These are phyloP conservation scores for Iselma pallidipennis DNA, from an alignment of 2,888 invertebrate species.

Conservation along the genomic window DNA sequence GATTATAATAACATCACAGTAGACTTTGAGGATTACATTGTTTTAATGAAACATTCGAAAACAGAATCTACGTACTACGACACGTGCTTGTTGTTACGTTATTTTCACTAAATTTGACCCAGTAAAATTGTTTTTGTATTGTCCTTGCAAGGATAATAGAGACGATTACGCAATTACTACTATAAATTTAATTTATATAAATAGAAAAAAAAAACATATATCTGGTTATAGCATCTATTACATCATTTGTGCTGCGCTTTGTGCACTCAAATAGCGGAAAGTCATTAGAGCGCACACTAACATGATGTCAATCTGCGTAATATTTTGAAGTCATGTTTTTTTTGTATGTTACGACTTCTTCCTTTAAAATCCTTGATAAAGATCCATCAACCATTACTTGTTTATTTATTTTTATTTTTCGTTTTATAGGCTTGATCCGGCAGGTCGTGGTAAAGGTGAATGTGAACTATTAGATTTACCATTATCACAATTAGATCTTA, in stretches of 20 bases:
- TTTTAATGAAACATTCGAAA: no score
- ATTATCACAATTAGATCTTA: slow-evolving; percentile 68
- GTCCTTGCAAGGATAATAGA: slow-evolving; percentile 16
- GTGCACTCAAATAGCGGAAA: slow-evolving; percentile 23
- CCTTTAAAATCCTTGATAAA: no score
- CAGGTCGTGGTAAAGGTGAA: slow-evolving; percentile 72
- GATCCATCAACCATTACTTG: no score
- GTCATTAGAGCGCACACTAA: slow-evolving; percentile 12
- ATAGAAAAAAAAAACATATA: slow-evolving; percentile 3
- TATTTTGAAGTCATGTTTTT: slow-evolving; percentile 4
- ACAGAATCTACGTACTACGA: no score
- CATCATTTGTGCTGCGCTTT: slow-evolving; percentile 18
- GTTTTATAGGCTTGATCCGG: slow-evolving; percentile 64
- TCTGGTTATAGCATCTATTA: slow-evolving; percentile 21
- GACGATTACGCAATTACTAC: background rate
- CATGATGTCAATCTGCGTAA: slow-evolving; percentile 16
- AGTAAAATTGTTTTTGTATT: no score
- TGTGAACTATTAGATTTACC: slow-evolving; percentile 79
- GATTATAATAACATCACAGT: no score
- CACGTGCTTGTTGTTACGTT: no score
- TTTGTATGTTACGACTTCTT: background rate
- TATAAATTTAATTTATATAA: background rate
- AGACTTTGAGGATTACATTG: no score
- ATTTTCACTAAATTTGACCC: no score
- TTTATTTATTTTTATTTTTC: no score